These are phyloP conservation scores for Drosophila oshimai DNA, from an alignment of 1,140 invertebrate genomes.

Conservation along the genomic window DNA sequence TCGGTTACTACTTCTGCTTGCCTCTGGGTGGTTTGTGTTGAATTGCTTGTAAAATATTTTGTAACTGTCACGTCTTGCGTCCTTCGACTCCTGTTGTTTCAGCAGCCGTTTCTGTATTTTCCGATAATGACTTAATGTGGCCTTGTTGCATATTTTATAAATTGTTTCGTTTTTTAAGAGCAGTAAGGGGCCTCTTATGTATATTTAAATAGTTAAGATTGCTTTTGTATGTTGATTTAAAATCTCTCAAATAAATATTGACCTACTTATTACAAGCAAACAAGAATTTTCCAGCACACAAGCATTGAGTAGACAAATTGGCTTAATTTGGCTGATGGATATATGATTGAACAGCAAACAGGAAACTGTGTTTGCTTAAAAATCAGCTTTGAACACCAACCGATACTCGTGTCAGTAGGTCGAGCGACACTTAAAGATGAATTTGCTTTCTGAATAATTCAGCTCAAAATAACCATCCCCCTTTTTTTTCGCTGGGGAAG, in stretches of 20 bases:
- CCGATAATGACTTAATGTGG: constrained; percentile 70
- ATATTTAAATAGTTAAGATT: too few species aligned
- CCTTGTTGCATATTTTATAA: constrained; percentile 52
- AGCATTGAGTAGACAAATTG: too few species aligned
- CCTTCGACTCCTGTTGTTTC: constrained; percentile 12
- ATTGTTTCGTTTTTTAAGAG: too few species aligned
- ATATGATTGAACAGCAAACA: too few species aligned
- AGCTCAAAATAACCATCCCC: constrained; percentile 20
- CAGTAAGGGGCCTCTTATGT: too few species aligned
- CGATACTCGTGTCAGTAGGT: background rate
- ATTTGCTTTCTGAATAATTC: constrained; percentile 54
- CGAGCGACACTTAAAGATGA: constrained; percentile 7
- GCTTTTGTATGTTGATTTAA: too few species aligned
- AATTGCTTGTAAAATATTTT: constrained; percentile 78
- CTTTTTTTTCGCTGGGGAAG: constrained; percentile 5
- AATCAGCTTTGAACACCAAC: background rate
- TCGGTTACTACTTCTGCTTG: constrained; percentile 28
- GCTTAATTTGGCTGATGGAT: too few species aligned
- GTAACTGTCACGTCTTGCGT: constrained; percentile 64
- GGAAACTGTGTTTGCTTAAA: background rate
- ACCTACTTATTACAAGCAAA: too few species aligned
- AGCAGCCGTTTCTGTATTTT: constrained; percentile 16
- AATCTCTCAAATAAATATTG: too few species aligned
- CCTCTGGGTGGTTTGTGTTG: constrained; percentile 50
- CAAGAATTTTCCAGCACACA: too few species aligned